phyloP scores from a whole-genome alignment of 2,113 vertebrate species.

The Apodemus sylvaticus region DNA sequence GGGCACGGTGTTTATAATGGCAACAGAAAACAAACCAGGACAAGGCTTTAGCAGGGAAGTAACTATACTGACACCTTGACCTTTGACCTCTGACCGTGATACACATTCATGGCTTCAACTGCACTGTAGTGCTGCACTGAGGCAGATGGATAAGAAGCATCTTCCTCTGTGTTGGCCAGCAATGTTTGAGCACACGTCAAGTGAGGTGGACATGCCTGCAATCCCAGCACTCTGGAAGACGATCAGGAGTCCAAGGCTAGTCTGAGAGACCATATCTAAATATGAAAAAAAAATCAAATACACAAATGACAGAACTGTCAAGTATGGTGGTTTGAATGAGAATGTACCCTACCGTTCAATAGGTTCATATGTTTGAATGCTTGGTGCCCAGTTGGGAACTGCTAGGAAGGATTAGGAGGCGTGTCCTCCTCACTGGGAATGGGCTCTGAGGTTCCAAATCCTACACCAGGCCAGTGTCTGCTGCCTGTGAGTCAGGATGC shows the following conservation, averaged over 20 bases:
- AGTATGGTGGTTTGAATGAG: not conserved
- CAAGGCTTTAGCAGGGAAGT: not conserved
- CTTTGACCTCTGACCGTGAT: not conserved
- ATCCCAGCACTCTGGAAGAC: not conserved
- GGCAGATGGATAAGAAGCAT: not conserved
- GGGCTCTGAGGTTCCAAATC: not conserved
- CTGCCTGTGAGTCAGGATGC: not conserved
- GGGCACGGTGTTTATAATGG: not conserved
- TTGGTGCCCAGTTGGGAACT: not conserved
- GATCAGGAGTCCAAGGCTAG: not conserved
- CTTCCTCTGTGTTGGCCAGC: not conserved
- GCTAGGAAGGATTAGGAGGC: not conserved
- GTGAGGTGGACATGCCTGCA: not conserved
- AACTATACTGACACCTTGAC: not conserved
- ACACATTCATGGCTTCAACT: not conserved
- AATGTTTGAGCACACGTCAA: too few species aligned
- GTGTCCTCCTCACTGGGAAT: not conserved
- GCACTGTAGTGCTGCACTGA: not conserved
- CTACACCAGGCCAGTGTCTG: not conserved
- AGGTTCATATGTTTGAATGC: not conserved
- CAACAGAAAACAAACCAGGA: not conserved
- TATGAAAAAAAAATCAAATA: not conserved
- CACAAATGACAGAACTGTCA: not conserved
- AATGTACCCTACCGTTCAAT: fast-evolving
- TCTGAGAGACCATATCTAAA: not conserved